Conservation (phyloP, 2,797 vertebrate species). For the Melanotaenia trifasciata region DNA sequence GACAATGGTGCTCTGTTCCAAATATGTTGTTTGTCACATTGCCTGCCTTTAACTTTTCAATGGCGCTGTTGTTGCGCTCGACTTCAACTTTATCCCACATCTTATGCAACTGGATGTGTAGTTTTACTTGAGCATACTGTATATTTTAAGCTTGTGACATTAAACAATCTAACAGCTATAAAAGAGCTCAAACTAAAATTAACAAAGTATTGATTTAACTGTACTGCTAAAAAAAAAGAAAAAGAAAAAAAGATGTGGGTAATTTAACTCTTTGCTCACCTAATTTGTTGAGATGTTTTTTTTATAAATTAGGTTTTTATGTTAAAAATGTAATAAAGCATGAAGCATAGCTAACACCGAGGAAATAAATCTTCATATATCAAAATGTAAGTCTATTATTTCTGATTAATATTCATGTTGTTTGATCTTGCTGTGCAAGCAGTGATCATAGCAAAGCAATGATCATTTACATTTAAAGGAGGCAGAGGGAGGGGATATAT, state of each 20-base stretch:
- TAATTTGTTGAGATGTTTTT: slow-evolving; percentile 25
- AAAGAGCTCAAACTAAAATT: slow-evolving; percentile 1
- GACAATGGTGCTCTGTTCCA: slow-evolving; percentile 79
- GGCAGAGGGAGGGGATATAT: not conserved
- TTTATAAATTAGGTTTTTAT: slow-evolving; percentile 36
- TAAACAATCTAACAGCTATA: not conserved
- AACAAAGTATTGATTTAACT: not conserved
- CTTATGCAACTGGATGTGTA: slow-evolving; percentile 62
- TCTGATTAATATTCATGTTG: slow-evolving; percentile 52
- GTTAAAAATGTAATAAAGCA: slow-evolving; percentile 18
- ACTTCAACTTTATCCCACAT: slow-evolving; percentile 73
- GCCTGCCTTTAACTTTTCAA: slow-evolving; percentile 74
- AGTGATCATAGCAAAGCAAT: slow-evolving; percentile 20
- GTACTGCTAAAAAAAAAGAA: not conserved
- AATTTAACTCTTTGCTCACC: not conserved
- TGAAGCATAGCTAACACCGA: slow-evolving; percentile 5
- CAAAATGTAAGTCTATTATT: slow-evolving; percentile 34
- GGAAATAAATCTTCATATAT: slow-evolving; percentile 39
- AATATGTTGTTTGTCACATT: slow-evolving; percentile 80
- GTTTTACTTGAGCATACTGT: slow-evolving; percentile 33
- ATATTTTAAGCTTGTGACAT: not conserved
- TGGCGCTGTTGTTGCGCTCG: slow-evolving; percentile 61
- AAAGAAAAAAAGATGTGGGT: not conserved
- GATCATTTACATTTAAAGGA: slow-evolving; percentile 27
- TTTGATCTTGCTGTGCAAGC: slow-evolving; percentile 21